These are phyloP conservation scores for Ardeotis arabs DNA, from an alignment of 2,113 vertebrate species.

Conservation along the genomic window DNA sequence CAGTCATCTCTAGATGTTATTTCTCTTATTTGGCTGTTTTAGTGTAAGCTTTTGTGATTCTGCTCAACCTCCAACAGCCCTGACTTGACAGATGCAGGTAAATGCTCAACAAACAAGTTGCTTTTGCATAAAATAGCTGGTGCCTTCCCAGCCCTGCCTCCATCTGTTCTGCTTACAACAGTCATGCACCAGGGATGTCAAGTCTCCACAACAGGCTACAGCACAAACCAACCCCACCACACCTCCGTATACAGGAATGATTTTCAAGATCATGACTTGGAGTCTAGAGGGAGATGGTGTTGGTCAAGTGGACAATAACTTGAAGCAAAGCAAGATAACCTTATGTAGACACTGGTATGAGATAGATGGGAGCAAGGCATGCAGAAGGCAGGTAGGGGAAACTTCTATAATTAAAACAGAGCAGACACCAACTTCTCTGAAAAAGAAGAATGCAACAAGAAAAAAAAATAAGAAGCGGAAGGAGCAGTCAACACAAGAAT, in stretches of 20 bases:
- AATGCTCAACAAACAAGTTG: not conserved
- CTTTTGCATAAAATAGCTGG: not conserved
- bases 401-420: not conserved
- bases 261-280: not conserved
- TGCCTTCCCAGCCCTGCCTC: fast-evolving
- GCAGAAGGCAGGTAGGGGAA: not conserved
- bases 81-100: not conserved
- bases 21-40: not conserved
- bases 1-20: not conserved
- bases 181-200: not conserved
- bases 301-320: not conserved
- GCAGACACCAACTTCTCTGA: not conserved
- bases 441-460: not conserved
- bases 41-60: not conserved
- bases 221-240: not conserved
- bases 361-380: not conserved
- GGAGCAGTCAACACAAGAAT: not conserved
- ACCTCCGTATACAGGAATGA: not conserved
- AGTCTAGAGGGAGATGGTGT: not conserved
- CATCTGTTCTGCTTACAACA: not conserved
- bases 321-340: not conserved
- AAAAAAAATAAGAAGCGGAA: not conserved
- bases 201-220: not conserved
- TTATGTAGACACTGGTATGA: not conserved
- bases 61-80: not conserved